Base-by-base conservation (phyloP, 2,797 vertebrate genomes). In the Huso huso region DNA sequence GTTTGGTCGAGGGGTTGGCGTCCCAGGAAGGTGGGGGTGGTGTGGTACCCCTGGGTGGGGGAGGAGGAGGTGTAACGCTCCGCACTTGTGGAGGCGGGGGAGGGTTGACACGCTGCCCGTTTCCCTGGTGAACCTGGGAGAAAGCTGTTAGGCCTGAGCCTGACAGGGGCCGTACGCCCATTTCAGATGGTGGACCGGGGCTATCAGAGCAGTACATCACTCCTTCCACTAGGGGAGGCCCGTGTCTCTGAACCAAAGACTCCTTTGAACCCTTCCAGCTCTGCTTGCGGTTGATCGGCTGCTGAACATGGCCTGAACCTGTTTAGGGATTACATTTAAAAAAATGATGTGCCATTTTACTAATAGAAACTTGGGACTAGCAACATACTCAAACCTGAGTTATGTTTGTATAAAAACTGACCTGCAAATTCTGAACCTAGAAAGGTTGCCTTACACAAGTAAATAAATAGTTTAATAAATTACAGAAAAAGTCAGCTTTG, bases 221-320 rank as follows among this genome's bases (percentile, higher is more conserved):
- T 1, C 85, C 88, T 1, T 98, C 95, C 69, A 85, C 87, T 76
- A 95, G 79, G 5, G 92, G 76, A 59, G 91, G 89, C n/a, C 89
- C 92, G 0, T 94, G 94, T 63, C 96, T 84, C 71, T 93, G 92
- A 68, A 90, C 92, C 82, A 99, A 71, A 68, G 96, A 97, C 78
- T 99, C 97, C 78, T 96, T 98, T 10, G 97, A 99, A 66, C 93
- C 97, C 80, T 98, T 99, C 96, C 95, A 98, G 87, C 97, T 99
- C 15, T 89, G 90, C 73, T 89, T 92, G 72, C 96, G 87, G 78
- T 95, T 88, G 74, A 99, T 78, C 0, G 93, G 81, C 70, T 94
- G 94, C 73, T 91, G 93, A 12, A 94, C 89, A 50, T 88, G 84
- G 68, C 92, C 86, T 75, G 82, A 8, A 52, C 82, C 90, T 89